phyloP scores from a whole-genome alignment of 2,797 vertebrate species.

The Acestrorhynchus altus region DNA sequence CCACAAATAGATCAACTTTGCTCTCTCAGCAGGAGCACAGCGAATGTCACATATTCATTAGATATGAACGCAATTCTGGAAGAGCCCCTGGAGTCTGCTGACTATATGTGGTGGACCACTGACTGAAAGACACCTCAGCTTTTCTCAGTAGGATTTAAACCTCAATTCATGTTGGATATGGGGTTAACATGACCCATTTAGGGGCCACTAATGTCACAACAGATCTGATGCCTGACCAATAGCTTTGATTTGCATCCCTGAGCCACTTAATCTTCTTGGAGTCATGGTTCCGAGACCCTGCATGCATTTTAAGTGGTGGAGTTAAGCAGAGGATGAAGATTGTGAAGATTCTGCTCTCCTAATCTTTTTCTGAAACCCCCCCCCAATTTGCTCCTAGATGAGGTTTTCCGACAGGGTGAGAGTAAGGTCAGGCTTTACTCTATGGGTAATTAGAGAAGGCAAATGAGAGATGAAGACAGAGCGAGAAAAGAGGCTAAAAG shows the following conservation, averaged over 20 bases:
- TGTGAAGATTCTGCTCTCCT: constrained; percentile 15
- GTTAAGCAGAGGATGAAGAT: constrained; percentile 23
- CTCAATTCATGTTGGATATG: neutral
- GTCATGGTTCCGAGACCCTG: neutral
- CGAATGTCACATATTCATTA: too few species aligned
- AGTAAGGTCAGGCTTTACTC: constrained; percentile 9
- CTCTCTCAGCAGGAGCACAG: neutral
- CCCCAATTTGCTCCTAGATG: constrained; percentile 9
- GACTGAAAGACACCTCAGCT: neutral
- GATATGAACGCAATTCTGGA: neutral
- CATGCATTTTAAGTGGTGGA: neutral
- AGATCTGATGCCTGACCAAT: neutral
- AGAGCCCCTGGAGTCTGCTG: neutral
- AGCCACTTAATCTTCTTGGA: neutral
- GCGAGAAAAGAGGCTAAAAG: too few species aligned
- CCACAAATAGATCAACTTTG: neutral
- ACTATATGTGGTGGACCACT: neutral
- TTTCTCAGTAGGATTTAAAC: neutral
- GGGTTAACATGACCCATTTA: neutral
- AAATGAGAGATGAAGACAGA: neutral
- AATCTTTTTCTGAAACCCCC: constrained; percentile 32
- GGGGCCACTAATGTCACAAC: neutral
- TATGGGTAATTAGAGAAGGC: constrained; percentile 15
- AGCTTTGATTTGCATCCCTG: neutral
- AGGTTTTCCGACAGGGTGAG: neutral